Conservation (phyloP, 1,140 invertebrate genomes). For the Brachionus plicatilis region DNA sequence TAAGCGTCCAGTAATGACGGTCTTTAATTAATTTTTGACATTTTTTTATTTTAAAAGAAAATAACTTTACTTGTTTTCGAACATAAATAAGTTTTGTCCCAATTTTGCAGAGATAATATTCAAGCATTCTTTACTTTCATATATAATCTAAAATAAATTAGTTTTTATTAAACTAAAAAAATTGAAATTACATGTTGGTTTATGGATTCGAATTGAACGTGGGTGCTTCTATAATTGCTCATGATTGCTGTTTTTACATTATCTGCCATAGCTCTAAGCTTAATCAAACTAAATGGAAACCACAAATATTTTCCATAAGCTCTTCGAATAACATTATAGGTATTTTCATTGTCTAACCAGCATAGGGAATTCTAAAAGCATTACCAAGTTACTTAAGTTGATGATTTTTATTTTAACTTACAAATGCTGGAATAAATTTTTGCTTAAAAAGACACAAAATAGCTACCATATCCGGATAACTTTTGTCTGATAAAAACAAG, state of each 20-base stretch:
- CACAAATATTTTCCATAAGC: slow-evolving; percentile 23
- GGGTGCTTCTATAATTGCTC: not conserved
- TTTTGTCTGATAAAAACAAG: not conserved
- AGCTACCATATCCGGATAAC: slow-evolving; percentile 32
- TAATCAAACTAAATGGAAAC: slow-evolving; percentile 21
- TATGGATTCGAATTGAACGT: not conserved
- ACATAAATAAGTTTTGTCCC: slow-evolving; percentile 9
- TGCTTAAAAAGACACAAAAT: not conserved
- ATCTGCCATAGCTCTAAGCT: not conserved
- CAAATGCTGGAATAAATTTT: slow-evolving; percentile 38
- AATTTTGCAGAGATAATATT: not conserved
- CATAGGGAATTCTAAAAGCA: not conserved
- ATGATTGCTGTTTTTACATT: not conserved
- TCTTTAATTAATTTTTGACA: not conserved
- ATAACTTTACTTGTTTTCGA: slow-evolving; percentile 21
- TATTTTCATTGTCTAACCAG: slow-evolving; percentile 32
- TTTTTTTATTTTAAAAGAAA: not conserved
- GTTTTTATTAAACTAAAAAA: not conserved
- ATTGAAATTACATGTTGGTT: slow-evolving; percentile 12
- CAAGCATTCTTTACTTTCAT: slow-evolving; percentile 33
- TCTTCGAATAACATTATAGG: not conserved
- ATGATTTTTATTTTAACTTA: not conserved
- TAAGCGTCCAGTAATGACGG: slow-evolving; percentile 11
- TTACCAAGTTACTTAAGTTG: not conserved
- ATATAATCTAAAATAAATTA: not conserved